Conservation (phyloP, 2,888 invertebrate species). For the Latheticus oryzae region DNA sequence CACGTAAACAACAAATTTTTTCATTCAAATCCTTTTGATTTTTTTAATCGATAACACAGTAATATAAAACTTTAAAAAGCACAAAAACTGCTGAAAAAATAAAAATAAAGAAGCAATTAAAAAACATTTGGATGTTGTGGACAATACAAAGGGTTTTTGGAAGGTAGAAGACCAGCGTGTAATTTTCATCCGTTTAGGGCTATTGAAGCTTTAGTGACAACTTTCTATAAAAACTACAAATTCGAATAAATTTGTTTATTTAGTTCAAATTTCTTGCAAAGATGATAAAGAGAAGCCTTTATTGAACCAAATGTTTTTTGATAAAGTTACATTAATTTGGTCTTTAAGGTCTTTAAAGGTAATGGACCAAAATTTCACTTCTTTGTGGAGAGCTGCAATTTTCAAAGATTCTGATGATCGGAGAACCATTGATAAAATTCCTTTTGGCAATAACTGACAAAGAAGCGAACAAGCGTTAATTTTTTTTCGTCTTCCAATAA, state of each 20-base stretch:
- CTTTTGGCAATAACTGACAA: conserved; percentile 47
- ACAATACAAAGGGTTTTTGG: conserved; percentile 79
- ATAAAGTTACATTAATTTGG: conserved; percentile 47
- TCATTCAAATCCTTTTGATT: too few relatives aligned
- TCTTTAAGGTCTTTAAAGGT: conserved; percentile 44
- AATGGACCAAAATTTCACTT: conserved; percentile 43
- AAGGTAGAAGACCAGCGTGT: conserved; percentile 81
- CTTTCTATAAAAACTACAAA: conserved; percentile 64
- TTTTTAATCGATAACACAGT: too few relatives aligned
- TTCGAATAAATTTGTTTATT: not conserved
- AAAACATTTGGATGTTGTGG: too few relatives aligned
- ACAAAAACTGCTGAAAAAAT: too few relatives aligned
- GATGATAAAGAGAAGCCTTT: conserved; percentile 56
- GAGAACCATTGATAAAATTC: conserved; percentile 48
- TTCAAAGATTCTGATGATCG: conserved; percentile 43
- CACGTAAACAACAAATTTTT: too few relatives aligned
- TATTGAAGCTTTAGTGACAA: conserved; percentile 73
- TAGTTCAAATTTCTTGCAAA: not conserved
- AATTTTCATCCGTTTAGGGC: conserved; percentile 81
- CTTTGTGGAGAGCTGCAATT: conserved; percentile 47
- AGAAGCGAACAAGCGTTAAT: conserved; percentile 47
- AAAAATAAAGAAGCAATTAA: too few relatives aligned
- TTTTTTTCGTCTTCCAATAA: conserved; percentile 45
- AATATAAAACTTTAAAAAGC: too few relatives aligned
- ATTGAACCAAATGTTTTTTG: conserved; percentile 58